Evolutionary conservation across 1,140 invertebrate genomes (phyloP), one percentile per base, ranked within the genome.

Genomic region (Lineus longissimus): DNA sequence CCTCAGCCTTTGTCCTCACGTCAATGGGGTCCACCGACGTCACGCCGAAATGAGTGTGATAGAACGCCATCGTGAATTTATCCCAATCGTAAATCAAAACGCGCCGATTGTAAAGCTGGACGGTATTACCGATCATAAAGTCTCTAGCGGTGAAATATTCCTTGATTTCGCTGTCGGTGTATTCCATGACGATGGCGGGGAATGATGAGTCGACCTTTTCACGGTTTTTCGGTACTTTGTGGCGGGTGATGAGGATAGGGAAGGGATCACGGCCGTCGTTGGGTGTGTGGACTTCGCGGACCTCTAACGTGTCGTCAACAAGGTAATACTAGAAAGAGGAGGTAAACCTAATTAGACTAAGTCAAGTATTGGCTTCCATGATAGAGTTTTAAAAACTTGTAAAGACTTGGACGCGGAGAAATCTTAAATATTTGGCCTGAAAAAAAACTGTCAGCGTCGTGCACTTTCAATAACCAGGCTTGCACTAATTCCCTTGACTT

Each of bases 21-120:
- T 82, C 78, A 30, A 83, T 70, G 27, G 78, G 54, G 33, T 67
- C 55, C 77, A 84, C 81, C 71, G 86, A 73, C 57, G 78, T 75
- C 61, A 81, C 66, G 66, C 82, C 78, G 82, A 76, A 82, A 76
- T 83, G 86, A 33, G 86, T 86, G 67, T 88, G 86, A 77, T 94
- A 96, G 76, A 90, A 94, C 62, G 86, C 87, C 73, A 91, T 86
- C 0, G 92, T 94, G 73, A 90, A 92, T 9, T 84, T 70, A 73
- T 93, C 91, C 71, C 90, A 91, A 74, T 93, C 90, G 65, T 87
- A 89, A 2, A 95, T 77, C 0, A 92, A 80, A 76, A 94, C 90
- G 33, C 86, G 82, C 54, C 93, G 84, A 0, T 91, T 91, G 41
- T 92, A 94, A 19, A 93, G 86, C 66, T 90, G 88, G 0, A 96